Base-by-base conservation (phyloP, 23 tunicate genomes). In the Oikopleura vanhoeffeni region DNA sequence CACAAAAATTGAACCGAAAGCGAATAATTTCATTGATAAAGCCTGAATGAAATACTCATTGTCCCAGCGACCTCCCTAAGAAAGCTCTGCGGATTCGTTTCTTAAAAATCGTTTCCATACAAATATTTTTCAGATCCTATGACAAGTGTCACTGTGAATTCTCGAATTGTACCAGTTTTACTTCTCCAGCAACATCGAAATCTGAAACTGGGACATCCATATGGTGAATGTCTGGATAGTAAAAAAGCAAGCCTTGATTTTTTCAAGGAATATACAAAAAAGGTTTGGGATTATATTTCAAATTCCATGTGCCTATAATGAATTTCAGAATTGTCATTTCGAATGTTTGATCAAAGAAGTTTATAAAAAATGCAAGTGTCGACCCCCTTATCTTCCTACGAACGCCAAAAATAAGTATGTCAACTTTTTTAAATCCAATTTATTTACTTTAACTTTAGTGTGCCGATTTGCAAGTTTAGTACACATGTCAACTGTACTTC, bases 341-440 rank as follows among this genome's bases (percentile, higher is more conserved):
- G 79, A 71, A 30, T 71, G 79, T 30, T 32, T 71, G 34, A 71
- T 71, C 38, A 71, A 71, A 71, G 79, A 71, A 71, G 79, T 71
- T 2, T 71, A 24, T 38, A 71, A 71, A 71, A 71, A 28, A 30
- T 71, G 79, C 38, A 71, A 30, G 32, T 71, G 79, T 32, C 2
- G 79, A 30, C 34, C 35, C 4, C 79, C 79, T 13, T 71, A 71
- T 71, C 32, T 71, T 28, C 79, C 79, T 3, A 71, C 27, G 79
- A 71, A 18, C 32, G 35, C 79, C 32, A 38, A 71, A 33, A 18
- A 71, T 32, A 49, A 49, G 64, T 49, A 49, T 8, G 18, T 49
- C 24, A 13, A 49, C 24, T 49, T 24, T 49, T 49, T 49, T 24
- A 49, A 49, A 49, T 8, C 13, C 13, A 49, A 49, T 8, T 8